Evolutionary conservation across 2,797 vertebrate species (phyloP).

Genomic region (Lemur catta): DNA sequence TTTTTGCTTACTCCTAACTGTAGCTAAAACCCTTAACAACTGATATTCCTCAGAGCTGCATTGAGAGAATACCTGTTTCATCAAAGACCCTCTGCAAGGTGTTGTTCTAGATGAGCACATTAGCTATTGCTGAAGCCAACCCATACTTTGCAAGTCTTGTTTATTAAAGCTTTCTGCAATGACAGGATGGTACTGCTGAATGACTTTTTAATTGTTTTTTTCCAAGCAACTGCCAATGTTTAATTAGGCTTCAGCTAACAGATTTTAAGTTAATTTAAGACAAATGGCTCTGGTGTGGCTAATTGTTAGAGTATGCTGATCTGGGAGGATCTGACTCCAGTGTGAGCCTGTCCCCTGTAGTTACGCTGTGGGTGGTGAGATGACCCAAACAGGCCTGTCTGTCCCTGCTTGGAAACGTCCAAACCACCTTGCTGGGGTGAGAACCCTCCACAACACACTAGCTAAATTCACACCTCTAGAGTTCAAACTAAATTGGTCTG

Average conservation of each 20-base stretch:
- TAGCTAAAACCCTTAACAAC: background rate
- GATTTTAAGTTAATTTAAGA: slow-evolving; percentile 51
- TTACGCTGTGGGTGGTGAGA: background rate
- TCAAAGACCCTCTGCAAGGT: background rate
- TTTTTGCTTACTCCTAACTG: background rate
- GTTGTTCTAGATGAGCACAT: background rate
- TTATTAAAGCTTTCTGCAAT: slow-evolving; percentile 16
- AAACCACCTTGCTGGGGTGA: background rate
- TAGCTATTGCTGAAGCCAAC: background rate
- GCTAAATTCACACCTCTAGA: background rate
- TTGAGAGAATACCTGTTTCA: background rate
- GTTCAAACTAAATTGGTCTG: background rate
- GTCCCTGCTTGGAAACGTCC: background rate
- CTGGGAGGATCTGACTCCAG: background rate
- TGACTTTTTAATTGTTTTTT: slow-evolving; percentile 57
- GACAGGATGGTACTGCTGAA: background rate
- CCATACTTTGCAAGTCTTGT: background rate
- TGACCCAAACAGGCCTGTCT: background rate
- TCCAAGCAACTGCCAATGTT: slow-evolving; percentile 18
- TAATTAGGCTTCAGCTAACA: slow-evolving; percentile 46
- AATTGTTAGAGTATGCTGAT: background rate
- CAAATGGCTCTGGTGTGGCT: slow-evolving; percentile 14
- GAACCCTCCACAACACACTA: background rate
- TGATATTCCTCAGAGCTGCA: background rate
- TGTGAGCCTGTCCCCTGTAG: background rate